Base-by-base conservation (phyloP, 2,888 invertebrate genomes). In the Sisyra nigra region DNA sequence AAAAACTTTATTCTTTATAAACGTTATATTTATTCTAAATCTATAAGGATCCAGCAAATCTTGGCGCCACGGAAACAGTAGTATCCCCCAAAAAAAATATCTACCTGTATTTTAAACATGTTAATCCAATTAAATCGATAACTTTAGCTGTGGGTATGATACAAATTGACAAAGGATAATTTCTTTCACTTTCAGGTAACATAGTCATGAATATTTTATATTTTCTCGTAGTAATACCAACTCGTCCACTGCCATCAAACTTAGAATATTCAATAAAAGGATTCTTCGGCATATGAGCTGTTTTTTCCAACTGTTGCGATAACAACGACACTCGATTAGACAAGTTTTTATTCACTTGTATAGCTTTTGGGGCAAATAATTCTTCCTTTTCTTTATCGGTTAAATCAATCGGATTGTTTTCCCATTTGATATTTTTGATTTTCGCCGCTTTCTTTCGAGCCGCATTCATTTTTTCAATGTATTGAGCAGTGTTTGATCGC, bases 131-230 rank as follows among this genome's bases (percentile, higher is more conserved):
- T 29, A 94, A 72, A 59, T 96, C 93, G 53, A 75, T 71, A 44
- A 94, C 86, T 66, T 83, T 89, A 18, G 93, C 91, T 53, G 74
- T 77, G 13, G 83, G 76, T 45, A 88, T 69, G 41, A 92, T 85
- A 53, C 80, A 76, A 42, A 91, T 75, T 53, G 77, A 73, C 59
- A 93, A 66, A 0, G 93, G 92, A 64, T 87, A 91, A 51, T 80
- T 77, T 48, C 87, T 75, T 48, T 86, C 77, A 44, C 80, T 79
- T 48, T 79, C 78, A 1, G 84, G 75, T 19, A 89, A 66, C 82
- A 93, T 87, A 40, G 86, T 86, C 59, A 94, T 72, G 57, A 84
- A 94, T 49, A 96, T 92, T 56, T 82, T 82, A 54, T 91, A 89
- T 50, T 80, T 82, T 59, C 87, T 85, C 0, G 79, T 80, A 15